Evolutionary conservation across 2,888 invertebrate genomes (phyloP).

Genomic region (Stegophylla sp.): DNA sequence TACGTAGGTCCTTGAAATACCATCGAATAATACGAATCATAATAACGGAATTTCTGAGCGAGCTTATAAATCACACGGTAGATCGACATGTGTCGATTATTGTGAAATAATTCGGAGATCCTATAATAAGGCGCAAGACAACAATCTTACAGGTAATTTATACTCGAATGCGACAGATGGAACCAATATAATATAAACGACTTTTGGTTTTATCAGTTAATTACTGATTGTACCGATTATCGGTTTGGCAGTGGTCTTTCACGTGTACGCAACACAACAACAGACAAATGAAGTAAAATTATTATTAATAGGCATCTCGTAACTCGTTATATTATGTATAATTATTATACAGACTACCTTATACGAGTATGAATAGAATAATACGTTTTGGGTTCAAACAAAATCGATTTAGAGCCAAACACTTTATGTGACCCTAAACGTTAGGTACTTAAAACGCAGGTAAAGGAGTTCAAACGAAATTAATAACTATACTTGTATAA

Average conservation of each 20-base stretch:
- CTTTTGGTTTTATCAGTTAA: conserved; percentile 5
- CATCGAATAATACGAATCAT: conserved; percentile 14
- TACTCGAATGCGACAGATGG: neutral
- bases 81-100: conserved; percentile 6
- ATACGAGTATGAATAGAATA: neutral
- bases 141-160: neutral
- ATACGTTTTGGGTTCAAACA: neutral
- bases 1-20: conserved; percentile 38
- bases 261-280: no score
- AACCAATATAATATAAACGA: neutral
- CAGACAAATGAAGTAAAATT: no score
- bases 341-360: neutral
- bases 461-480: neutral
- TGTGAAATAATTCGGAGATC: conserved; percentile 29
- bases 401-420: conserved; percentile 21
- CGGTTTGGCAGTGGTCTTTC: neutral
- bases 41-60: conserved; percentile 9
- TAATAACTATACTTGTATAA: conserved; percentile 1
- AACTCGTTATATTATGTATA: no score
- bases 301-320: no score
- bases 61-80: conserved; percentile 20
- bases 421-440: conserved; percentile 2
- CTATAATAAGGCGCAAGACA: neutral
- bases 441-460: conserved; percentile 4
- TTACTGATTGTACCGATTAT: neutral